Percentiles rank a stretch among this genome's conserved stretches.
These are phyloP conservation scores for Triplophysa bombifrons DNA, from an alignment of 2,797 vertebrate species.

Conservation along the genomic window DNA sequence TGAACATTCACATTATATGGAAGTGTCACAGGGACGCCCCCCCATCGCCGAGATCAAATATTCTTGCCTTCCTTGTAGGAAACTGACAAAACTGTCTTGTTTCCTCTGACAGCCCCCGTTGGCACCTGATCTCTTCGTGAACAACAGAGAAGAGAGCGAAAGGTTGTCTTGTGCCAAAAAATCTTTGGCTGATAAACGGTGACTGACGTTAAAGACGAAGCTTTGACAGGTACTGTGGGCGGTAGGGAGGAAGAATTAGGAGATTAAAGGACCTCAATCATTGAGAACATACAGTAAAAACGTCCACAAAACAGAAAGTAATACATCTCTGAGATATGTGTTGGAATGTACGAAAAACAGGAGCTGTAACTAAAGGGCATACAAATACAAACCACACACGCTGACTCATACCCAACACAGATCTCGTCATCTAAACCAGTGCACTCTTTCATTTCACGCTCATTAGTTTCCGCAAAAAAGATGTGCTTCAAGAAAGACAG, in stretches of 20 bases:
- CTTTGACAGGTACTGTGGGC: constrained; percentile 65
- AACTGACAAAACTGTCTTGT: constrained; percentile 63
- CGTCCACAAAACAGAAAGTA: background rate
- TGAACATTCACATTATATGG: background rate
- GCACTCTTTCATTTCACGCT: constrained; percentile 20
- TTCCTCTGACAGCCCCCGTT: constrained; percentile 65
- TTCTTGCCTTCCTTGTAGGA: constrained; percentile 31
- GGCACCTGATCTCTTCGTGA: constrained; percentile 64
- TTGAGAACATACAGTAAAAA: background rate
- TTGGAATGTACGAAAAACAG: background rate
- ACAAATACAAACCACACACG: background rate
- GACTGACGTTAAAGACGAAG: constrained; percentile 62
- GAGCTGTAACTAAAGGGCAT: background rate
- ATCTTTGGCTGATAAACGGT: constrained; percentile 64
- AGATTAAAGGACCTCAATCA: constrained; percentile 19
- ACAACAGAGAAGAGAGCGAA: constrained; percentile 63
- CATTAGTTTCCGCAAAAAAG: constrained; percentile 2
- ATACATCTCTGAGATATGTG: background rate
- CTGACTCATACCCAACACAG: background rate
- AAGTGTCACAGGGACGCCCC: background rate
- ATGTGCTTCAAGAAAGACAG: constrained; percentile 33
- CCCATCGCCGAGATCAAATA: constrained; percentile 61
- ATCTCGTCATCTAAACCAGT: constrained; percentile 24
- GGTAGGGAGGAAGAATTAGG: constrained; percentile 64
- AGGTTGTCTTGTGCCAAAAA: constrained; percentile 60